A percentile compares a stretch with the other conserved stretches of the same genome.
Evolutionary conservation across 1,140 invertebrate genomes (phyloP).

Genomic region (Kradibia gibbosae): DNA sequence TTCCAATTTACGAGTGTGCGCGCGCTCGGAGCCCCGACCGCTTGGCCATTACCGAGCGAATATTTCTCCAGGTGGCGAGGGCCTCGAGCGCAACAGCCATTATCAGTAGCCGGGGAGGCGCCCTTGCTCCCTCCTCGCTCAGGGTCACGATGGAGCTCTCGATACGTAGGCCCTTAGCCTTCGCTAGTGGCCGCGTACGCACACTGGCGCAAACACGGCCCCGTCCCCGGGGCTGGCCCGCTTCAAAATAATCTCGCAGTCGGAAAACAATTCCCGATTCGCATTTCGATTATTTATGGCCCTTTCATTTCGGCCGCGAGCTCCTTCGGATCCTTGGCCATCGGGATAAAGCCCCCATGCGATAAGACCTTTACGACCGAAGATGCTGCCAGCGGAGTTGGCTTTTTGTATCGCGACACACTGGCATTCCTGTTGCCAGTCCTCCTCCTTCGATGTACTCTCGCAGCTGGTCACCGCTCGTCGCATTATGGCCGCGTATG

Average conservation of each 20-base stretch:
- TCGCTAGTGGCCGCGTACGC: slow-evolving; percentile 17
- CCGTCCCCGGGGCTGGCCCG: too few species aligned
- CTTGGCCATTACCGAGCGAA: not conserved
- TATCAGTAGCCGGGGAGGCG: not conserved
- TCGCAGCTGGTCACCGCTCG: too few species aligned
- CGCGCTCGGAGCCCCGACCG: not conserved
- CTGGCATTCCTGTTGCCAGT: too few species aligned
- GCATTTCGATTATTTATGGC: too few species aligned
- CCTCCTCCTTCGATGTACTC: too few species aligned
- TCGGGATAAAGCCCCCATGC: too few species aligned
- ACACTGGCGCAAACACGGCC: not conserved
- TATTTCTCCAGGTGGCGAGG: not conserved
- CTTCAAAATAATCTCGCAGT: not conserved
- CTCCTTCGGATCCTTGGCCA: too few species aligned
- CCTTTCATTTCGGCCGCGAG: not conserved
- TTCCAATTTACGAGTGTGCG: slow-evolving; percentile 6
- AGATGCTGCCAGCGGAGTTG: too few species aligned
- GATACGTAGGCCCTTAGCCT: not conserved
- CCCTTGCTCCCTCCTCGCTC: not conserved
- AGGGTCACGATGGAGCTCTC: not conserved
- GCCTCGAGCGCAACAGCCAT: not conserved
- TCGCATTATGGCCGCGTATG: too few species aligned
- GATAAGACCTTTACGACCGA: too few species aligned
- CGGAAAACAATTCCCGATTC: too few species aligned
- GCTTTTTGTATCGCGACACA: too few species aligned